These are phyloP conservation scores for Crocallis elinguaria DNA, from an alignment of 2,888 invertebrate genomes.

Conservation along the genomic window DNA sequence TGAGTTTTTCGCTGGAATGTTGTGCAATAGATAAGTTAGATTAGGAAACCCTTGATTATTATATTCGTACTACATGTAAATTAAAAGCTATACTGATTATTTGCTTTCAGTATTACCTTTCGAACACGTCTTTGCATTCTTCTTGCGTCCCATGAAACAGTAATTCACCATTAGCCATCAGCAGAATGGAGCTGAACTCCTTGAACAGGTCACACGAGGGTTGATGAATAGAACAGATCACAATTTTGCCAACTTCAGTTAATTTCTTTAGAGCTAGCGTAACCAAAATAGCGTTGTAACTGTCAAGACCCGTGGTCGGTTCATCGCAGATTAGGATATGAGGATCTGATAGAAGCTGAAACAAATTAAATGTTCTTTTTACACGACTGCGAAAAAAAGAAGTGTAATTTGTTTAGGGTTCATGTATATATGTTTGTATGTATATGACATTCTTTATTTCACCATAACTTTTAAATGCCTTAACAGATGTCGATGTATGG, in stretches of 20 bases:
- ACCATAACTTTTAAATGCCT: too few species aligned
- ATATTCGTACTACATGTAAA: too few species aligned
- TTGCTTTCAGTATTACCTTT: conserved; percentile 72
- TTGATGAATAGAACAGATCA: conserved; percentile 95
- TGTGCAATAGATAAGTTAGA: too few species aligned
- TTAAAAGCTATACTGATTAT: too few species aligned
- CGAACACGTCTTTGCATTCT: conserved; percentile 87
- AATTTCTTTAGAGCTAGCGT: conserved; percentile 88
- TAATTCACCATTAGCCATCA: conserved; percentile 91
- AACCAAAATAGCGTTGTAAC: conserved; percentile 92
- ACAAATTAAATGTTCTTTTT: conserved; percentile 10
- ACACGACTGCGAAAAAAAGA: too few species aligned
- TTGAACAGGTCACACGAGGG: conserved; percentile 93
- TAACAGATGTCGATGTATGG: too few species aligned
- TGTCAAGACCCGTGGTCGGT: conserved; percentile 96
- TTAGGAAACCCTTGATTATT: too few species aligned
- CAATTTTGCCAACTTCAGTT: conserved; percentile 87
- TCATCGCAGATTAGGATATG: conserved; percentile 96
- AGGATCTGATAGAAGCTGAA: conserved; percentile 92
- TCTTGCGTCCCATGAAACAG: conserved; percentile 90
- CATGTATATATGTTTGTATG: too few species aligned
- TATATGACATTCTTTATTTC: too few species aligned
- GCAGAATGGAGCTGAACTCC: conserved; percentile 89
- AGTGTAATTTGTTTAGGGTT: too few species aligned
- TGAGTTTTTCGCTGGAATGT: too few species aligned